Evolutionary conservation across 1,140 invertebrate species (phyloP), one percentile per base, ranked within the genome.

Genomic region (Drosophila ogumai): DNA sequence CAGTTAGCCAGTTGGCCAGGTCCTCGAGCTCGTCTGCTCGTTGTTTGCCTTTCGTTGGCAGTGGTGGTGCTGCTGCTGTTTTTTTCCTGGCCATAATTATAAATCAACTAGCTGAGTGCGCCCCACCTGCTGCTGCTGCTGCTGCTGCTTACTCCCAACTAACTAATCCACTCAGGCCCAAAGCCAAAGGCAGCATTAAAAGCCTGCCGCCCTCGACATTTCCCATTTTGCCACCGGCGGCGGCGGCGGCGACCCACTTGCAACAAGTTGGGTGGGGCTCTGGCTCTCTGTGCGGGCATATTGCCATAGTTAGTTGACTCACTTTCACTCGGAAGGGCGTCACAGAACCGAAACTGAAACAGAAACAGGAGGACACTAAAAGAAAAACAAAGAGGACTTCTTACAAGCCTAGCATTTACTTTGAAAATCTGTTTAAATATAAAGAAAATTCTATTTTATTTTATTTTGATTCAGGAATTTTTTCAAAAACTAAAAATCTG

Each of bases 131-230:
- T 61, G 44, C 57, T 46, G 9, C 47, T 75, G 34, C 55, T 67
- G 40, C 40, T 43, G 17, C 43, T 46, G 44, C 44, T 47, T 61
- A 58, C 50, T 49, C n/a, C 60, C 46, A 63, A 78, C 75, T 78
- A 88, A 77, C 84, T 82, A 87, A 87, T 87, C 84, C 84, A 87
- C 84, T 88, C 84, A 71, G 61, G 47, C 73, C 36, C 75, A 71
- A 80, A 74, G 52, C 72, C 63, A 72, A 69, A 67, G 81, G 69
- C 76, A 82, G 69, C 84, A 80, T 77, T 77, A 84, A 80, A 75
- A 71, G 71, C 66, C 57, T 57, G 56, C 40, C 63, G 17, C 61
- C 63, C 63, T 38, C 60, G 59, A 43, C 63, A 61, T 41, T 36
- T 19, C 3, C 44, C 47, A 17, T 50, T 44, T 57, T 66, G 43